Evolutionary conservation across 2,888 invertebrate species (phyloP), one percentile per base, ranked within the genome.

Genomic region (Epirrhoe alternata): DNA sequence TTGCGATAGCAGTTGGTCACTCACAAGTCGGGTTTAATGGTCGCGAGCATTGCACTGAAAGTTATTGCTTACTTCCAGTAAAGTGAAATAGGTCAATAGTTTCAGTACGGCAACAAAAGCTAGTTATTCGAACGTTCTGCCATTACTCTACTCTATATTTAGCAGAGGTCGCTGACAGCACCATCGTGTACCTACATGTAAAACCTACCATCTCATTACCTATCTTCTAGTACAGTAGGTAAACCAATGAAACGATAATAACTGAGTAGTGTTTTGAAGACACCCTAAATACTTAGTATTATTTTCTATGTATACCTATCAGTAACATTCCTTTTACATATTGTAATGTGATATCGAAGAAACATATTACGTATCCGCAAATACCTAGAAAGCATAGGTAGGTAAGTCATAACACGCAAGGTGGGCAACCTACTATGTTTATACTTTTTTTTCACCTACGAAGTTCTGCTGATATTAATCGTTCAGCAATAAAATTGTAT

Each of bases 71-170:
- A 89, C 88, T 91, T 91, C 92, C 91, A 92, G 92, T 88, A 89
- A 91, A 85, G 86, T 86, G 85, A 93, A 91, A 90, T 93, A 90
- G 92, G 92, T 93, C 92, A 93, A 92, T 92, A 92, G 92, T 91
- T 93, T 90, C 92, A 92, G 91, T 86, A 80, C 89, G 84, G 90
- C 87, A 91, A 92, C 92, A 92, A 92, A 89, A 90, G 88, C 88
- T 80, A 88, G 90, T 89, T 85, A 87, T 89, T 87, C 85, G 85
- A 90, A 90, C 84, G 87, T 80, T 81, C 85, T 79, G 82, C 79
- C 81, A 85, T 87, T 84, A 70, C 65, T 68, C 84, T 85, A 80
- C 82, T 78, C 83, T 90, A 91, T 87, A 85, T 87, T 88, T 90
- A 90, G 87, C 75, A 55, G 75, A 76, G 79, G 80, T 80, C 81